Evolutionary conservation across 1,140 invertebrate genomes (phyloP).

Genomic region (Heliconius melpomene): DNA sequence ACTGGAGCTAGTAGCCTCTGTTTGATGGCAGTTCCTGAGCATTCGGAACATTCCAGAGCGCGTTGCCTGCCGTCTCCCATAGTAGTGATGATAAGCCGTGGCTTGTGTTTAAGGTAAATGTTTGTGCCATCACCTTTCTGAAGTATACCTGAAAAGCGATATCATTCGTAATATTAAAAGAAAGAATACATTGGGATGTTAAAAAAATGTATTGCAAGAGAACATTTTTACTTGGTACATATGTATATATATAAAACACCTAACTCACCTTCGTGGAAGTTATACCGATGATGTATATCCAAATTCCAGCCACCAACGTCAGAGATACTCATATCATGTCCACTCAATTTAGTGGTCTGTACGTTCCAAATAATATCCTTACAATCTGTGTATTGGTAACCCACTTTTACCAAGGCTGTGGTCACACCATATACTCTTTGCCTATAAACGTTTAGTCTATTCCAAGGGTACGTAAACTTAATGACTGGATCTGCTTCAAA

Average conservation of each 20-base stretch:
- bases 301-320: slow-evolving; percentile 98
- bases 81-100: slow-evolving; percentile 93
- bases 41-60: slow-evolving; percentile 90
- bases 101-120: slow-evolving; percentile 97
- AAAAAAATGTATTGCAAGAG: too few species aligned
- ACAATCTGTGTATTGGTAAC: slow-evolving; percentile 97
- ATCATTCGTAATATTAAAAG: background rate
- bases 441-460: slow-evolving; percentile 96
- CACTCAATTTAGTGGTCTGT: slow-evolving; percentile 96
- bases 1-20: slow-evolving; percentile 94
- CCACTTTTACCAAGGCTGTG: slow-evolving; percentile 95
- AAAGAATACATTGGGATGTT: too few species aligned
- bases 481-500: slow-evolving; percentile 98
- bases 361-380: slow-evolving; percentile 97
- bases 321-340: slow-evolving; percentile 97
- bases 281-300: slow-evolving; percentile 98
- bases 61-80: slow-evolving; percentile 96
- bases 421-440: slow-evolving; percentile 96
- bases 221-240: too few species aligned
- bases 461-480: slow-evolving; percentile 98
- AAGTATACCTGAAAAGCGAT: slow-evolving; percentile 86
- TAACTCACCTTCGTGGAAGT: slow-evolving; percentile 94
- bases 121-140: slow-evolving; percentile 99
- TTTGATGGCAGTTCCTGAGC: slow-evolving; percentile 90
- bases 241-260: background rate